These are phyloP conservation scores for Actinia tenebrosa DNA, from an alignment of 64 coral and sea anemone species.

Conservation along the genomic window DNA sequence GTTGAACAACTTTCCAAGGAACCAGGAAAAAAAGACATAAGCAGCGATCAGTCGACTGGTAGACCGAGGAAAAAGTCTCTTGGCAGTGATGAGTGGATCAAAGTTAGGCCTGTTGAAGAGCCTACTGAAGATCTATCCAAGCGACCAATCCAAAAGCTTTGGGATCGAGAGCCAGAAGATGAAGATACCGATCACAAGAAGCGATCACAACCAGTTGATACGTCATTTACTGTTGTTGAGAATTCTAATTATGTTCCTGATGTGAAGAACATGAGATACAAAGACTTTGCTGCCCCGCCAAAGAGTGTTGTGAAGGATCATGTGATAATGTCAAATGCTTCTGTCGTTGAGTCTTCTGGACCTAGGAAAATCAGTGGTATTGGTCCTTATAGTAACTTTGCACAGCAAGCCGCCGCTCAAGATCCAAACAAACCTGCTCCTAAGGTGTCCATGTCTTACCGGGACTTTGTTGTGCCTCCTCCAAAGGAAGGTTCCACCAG, in stretches of 20 bases:
- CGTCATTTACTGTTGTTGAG: neutral
- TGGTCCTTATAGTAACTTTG: slow-evolving; percentile 8
- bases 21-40: neutral
- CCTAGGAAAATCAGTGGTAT: neutral
- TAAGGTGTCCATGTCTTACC: slow-evolving; percentile 25
- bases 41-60: neutral
- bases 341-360: neutral
- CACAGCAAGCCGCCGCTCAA: neutral
- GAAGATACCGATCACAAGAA: slow-evolving; percentile 7
- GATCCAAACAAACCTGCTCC: neutral
- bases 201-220: neutral
- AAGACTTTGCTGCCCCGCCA: slow-evolving; percentile 49
- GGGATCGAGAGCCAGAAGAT: slow-evolving; percentile 22
- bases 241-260: neutral
- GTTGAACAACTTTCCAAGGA: slow-evolving; percentile 5
- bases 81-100: slow-evolving; percentile 15
- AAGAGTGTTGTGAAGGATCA: slow-evolving; percentile 7
- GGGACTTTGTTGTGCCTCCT: slow-evolving; percentile 48
- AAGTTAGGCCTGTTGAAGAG: neutral
- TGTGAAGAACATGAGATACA: slow-evolving; percentile 41
- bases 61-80: slow-evolving; percentile 11
- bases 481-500: slow-evolving; percentile 9
- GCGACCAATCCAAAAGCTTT: slow-evolving; percentile 17
- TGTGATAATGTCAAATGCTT: neutral
- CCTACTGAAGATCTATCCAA: neutral